Percentiles rank a stretch among this genome's conserved stretches.
These are phyloP conservation scores for Ispidina picta DNA, from an alignment of 2,797 vertebrate genomes.

Conservation along the genomic window DNA sequence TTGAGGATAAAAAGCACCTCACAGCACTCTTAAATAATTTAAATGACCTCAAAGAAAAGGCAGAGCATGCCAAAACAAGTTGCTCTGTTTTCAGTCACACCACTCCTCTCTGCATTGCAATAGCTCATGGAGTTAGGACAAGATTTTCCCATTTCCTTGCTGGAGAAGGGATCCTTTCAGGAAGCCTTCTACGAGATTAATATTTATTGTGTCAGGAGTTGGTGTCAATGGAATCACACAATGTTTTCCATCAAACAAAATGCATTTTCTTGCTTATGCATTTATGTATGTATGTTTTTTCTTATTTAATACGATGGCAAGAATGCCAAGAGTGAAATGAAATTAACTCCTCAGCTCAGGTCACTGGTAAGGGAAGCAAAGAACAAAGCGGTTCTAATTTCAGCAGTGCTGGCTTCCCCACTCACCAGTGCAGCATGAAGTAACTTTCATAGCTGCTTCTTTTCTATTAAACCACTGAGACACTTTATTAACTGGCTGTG, in stretches of 20 bases:
- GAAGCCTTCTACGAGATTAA: background rate
- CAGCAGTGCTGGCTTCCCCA: background rate
- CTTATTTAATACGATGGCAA: background rate
- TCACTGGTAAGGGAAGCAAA: background rate
- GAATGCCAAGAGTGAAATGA: background rate
- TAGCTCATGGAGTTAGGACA: background rate
- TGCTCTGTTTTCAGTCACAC: background rate
- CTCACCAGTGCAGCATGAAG: background rate
- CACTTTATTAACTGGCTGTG: background rate
- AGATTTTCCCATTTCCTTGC: background rate
- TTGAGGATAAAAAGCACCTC: background rate
- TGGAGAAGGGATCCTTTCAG: background rate
- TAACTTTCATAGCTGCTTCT: background rate
- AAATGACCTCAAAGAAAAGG: constrained; percentile 8
- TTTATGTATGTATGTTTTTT: background rate
- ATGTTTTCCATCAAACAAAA: background rate
- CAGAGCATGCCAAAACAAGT: background rate
- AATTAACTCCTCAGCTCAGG: background rate
- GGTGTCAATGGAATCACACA: background rate
- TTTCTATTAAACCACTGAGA: background rate
- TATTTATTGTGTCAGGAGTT: background rate
- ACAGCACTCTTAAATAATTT: constrained; percentile 20
- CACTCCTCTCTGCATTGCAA: background rate
- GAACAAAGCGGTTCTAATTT: background rate
- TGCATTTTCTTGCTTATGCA: background rate